phyloP scores from a whole-genome alignment of 2,797 vertebrate species.

The Tokudaia tokunoshimensis region DNA sequence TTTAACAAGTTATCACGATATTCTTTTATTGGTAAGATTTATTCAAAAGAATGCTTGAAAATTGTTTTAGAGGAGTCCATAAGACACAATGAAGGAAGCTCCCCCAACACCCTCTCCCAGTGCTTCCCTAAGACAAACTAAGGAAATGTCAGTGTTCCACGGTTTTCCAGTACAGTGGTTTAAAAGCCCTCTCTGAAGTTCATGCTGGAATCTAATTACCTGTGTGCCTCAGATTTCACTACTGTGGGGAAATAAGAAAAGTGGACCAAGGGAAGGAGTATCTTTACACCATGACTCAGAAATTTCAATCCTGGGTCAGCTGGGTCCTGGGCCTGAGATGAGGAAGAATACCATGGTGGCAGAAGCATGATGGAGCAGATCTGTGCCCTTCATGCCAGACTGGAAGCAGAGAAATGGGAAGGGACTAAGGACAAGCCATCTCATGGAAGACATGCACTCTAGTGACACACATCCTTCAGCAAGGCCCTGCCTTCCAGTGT shows the following conservation, averaged over 20 bases:
- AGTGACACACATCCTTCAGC: background rate
- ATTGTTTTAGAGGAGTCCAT: background rate
- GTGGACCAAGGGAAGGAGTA: background rate
- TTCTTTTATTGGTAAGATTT: background rate
- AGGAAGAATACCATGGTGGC: background rate
- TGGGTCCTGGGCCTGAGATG: background rate
- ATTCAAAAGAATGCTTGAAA: background rate
- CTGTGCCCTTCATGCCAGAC: background rate
- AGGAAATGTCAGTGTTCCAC: background rate
- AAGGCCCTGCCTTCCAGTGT: background rate
- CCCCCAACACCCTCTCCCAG: background rate
- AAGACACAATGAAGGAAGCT: background rate
- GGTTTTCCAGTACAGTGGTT: no score
- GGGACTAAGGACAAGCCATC: background rate
- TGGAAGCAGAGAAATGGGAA: background rate
- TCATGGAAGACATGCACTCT: background rate
- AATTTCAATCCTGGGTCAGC: background rate
- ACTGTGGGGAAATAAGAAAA: background rate
- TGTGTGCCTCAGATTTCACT: background rate
- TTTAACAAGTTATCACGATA: background rate
- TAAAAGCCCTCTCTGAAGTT: background rate
- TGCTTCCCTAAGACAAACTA: background rate
- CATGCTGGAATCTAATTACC: background rate
- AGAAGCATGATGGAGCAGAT: background rate
- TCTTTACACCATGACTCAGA: background rate